A percentile compares a stretch with the other conserved stretches of the same genome.
Evolutionary conservation across 1,140 invertebrate species (phyloP).

Genomic region (Microplitis mediator): DNA sequence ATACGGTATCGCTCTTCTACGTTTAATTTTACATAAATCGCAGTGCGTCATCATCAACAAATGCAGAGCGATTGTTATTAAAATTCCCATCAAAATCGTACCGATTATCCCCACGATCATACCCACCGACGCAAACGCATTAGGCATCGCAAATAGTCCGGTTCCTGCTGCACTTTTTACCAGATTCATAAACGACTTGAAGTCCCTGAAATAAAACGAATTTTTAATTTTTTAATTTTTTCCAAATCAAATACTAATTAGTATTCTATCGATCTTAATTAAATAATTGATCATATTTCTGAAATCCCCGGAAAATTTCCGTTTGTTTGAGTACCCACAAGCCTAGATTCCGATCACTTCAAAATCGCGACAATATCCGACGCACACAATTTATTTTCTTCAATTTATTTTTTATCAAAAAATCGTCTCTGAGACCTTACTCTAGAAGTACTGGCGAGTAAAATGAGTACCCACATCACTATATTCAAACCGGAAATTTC

Average conservation of each 20-base stretch:
- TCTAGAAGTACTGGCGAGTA: too few relatives aligned
- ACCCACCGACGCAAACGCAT: constrained; percentile 68
- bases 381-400: too few relatives aligned
- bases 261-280: background rate
- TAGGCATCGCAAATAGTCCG: constrained; percentile 69
- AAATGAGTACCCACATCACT: too few relatives aligned
- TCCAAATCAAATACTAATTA: too few relatives aligned
- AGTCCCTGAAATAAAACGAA: constrained; percentile 49
- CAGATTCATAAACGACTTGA: constrained; percentile 60
- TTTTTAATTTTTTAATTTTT: background rate
- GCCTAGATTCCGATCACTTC: too few relatives aligned
- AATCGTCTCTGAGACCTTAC: too few relatives aligned
- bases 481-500: too few relatives aligned
- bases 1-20: constrained; percentile 36
- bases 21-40: constrained; percentile 33
- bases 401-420: too few relatives aligned
- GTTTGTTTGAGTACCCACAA: too few relatives aligned
- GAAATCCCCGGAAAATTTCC: too few relatives aligned
- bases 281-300: too few relatives aligned
- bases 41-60: constrained; percentile 41
- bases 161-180: constrained; percentile 68
- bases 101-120: constrained; percentile 59
- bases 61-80: constrained; percentile 50
- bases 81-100: constrained; percentile 54
- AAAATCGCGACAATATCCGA: too few relatives aligned